Conservation (phyloP, 1,140 invertebrate genomes). For the Leguminivora glycinivorella region DNA sequence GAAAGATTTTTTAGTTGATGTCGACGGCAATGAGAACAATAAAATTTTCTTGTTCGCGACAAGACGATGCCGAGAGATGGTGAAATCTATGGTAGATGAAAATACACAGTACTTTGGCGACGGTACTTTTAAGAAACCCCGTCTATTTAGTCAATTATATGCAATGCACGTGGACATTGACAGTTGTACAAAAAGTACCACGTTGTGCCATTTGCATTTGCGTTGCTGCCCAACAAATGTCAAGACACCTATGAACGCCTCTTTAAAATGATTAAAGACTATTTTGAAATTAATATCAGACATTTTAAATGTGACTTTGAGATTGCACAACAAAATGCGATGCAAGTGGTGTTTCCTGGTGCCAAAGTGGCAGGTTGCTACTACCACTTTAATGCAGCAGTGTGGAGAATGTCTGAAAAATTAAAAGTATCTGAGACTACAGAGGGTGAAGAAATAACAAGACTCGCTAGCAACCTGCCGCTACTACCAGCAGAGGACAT, state of each 20-base stretch:
- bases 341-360: not conserved
- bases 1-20: not conserved
- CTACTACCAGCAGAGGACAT: not conserved
- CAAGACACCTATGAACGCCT: constrained; percentile 6
- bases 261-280: constrained; percentile 4
- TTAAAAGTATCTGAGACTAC: not conserved
- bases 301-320: not conserved
- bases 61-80: not conserved
- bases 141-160: constrained; percentile 4
- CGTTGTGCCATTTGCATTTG: constrained; percentile 8
- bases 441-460: not conserved
- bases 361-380: not conserved
- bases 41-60: not conserved
- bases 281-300: constrained; percentile 3
- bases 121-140: constrained; percentile 11
- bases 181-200: constrained; percentile 1
- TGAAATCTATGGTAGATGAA: not conserved
- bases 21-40: constrained; percentile 9
- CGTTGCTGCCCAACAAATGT: not conserved
- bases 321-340: no score
- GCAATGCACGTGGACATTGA: constrained; percentile 12
- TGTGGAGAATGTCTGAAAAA: not conserved
- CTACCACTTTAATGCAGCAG: not conserved
- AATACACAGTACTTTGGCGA: constrained; percentile 12
- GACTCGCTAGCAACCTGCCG: not conserved